These are phyloP conservation scores for Corella eumyota DNA, from an alignment of 23 tunicate genomes.

Conservation along the genomic window DNA sequence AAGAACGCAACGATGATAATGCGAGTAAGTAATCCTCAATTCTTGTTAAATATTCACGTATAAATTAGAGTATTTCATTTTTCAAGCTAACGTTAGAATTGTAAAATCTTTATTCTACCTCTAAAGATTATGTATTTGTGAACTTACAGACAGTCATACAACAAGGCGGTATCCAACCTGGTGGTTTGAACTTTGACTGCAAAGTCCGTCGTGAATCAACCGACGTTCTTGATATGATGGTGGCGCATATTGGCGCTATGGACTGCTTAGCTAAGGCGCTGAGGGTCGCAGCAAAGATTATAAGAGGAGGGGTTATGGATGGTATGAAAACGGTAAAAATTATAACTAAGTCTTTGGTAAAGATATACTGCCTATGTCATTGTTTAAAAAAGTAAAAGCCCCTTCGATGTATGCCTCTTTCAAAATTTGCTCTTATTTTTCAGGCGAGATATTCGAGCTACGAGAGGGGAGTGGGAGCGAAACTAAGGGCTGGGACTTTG, in stretches of 20 bases:
- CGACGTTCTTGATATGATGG: slow-evolving; percentile 73
- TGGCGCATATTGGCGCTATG: slow-evolving; percentile 93
- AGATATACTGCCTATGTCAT: background rate
- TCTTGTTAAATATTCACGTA: background rate
- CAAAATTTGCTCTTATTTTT: background rate
- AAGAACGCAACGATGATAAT: slow-evolving; percentile 89
- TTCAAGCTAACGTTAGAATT: background rate
- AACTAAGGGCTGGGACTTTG: slow-evolving; percentile 45
- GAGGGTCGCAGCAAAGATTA: slow-evolving; percentile 55
- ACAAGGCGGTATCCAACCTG: slow-evolving; percentile 88
- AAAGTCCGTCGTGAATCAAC: slow-evolving; percentile 94
- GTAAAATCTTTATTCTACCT: background rate
- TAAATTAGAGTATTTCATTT: background rate
- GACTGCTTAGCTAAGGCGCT: slow-evolving; percentile 91
- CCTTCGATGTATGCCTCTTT: background rate
- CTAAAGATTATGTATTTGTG: no score
- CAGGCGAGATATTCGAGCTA: slow-evolving; percentile 66
- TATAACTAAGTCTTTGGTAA: no score
- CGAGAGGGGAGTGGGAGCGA: slow-evolving; percentile 41
- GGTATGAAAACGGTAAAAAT: slow-evolving; percentile 36
- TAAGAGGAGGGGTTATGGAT: slow-evolving; percentile 61
- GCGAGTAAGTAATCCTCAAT: slow-evolving; percentile 31
- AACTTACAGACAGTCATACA: slow-evolving; percentile 55
- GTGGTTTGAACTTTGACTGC: slow-evolving; percentile 93
- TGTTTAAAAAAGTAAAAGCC: background rate